Base-by-base conservation (phyloP, 2,113 vertebrate genomes). In the Dipodomys ordii region DNA sequence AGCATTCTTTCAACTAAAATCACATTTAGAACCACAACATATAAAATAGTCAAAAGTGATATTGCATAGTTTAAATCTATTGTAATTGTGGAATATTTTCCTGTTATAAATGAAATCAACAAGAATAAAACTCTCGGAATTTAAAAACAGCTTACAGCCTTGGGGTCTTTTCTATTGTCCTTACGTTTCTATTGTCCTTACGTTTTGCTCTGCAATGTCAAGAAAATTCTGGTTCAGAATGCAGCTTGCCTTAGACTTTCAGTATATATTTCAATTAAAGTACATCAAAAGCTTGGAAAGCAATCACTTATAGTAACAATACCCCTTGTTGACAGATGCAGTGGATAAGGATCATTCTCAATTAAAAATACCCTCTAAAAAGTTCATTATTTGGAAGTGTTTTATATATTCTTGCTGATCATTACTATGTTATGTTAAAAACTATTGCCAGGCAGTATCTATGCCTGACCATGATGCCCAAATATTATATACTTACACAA, bases 281-380 rank as follows among this genome's bases (percentile, higher is more conserved):
- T 19, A 72, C 12, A 35, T 83, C 28, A 73, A 11, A 79, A 77
- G 7, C 23, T 68, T 83, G 44, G 90, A 76, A 69, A 25, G 19
- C 12, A 91, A 69, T 53, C 11, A 57, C 10, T 74, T 68, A 72
- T 67, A 16, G 65, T 67, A 57, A 25, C 28, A 62, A 13, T 32
- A 57, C 20, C 5, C 77, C 23, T 23, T 78, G 18, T 57, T 95
- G 44, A 62, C 19, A 86, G 57, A 76, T 64, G 77, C 53, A 2
- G 49, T 20, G 28, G 18, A 64, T 8, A 81, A 65, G 23, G 74
- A 67, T 62, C 46, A 78, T 2, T 16, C 44, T 30, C 71, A 69
- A 87, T 78, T 86, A 20, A 87, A 94, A 86, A 60, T 60, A 69
- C 44, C 19, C 73, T 84, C n/a, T 67, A 82, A 93, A 83, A 44